A percentile compares a stretch with the other conserved stretches of the same genome.
Conservation (phyloP, 2,888 invertebrate species). For the Frankliniella intonsa region DNA sequence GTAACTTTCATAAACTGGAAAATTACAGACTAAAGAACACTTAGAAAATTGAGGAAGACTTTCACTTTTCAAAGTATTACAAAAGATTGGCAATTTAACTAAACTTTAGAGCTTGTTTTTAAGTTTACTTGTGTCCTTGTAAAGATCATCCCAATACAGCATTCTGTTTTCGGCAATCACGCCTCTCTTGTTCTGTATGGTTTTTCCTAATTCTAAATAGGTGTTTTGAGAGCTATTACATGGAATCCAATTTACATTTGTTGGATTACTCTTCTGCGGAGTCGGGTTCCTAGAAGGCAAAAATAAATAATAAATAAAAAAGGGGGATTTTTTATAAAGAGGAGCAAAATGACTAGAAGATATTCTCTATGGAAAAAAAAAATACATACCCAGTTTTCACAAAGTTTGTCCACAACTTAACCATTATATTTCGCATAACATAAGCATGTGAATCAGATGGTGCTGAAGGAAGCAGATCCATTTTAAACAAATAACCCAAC, state of each 20-base stretch:
- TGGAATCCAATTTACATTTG: neutral
- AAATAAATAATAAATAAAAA: neutral
- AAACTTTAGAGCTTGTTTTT: neutral
- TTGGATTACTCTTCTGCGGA: neutral
- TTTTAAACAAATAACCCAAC: constrained; percentile 41
- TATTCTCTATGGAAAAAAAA: constrained; percentile 28
- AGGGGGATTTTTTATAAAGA: neutral
- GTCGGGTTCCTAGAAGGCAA: neutral
- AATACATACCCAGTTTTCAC: constrained; percentile 40
- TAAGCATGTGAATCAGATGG: neutral
- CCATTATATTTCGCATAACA: constrained; percentile 35
- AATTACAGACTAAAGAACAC: too few species aligned
- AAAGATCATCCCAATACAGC: neutral
- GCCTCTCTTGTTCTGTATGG: neutral
- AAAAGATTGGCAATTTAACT: neutral
- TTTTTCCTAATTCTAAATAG: neutral
- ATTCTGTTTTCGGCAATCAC: neutral
- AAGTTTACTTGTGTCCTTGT: neutral
- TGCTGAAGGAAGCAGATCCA: constrained; percentile 35
- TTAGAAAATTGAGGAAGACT: too few species aligned
- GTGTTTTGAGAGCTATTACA: neutral
- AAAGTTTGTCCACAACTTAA: constrained; percentile 42
- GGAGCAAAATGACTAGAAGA: neutral
- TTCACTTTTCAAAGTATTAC: too few species aligned
- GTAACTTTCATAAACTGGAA: too few species aligned